These are phyloP conservation scores for Pollachius pollachius DNA, from an alignment of 2,113 vertebrate species.

Conservation along the genomic window DNA sequence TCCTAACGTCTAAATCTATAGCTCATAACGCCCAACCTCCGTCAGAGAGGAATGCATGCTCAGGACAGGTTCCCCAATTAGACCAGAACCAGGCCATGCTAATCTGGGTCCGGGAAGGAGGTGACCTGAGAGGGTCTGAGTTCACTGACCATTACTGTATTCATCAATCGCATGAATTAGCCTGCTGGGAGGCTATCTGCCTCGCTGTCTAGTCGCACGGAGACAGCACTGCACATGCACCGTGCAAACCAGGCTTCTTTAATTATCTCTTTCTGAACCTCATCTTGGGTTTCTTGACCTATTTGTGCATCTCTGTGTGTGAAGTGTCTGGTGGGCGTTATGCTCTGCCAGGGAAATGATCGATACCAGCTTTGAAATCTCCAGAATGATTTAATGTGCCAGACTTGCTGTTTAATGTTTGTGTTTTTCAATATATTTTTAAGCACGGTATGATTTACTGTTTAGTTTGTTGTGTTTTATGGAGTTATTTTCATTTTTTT, in stretches of 20 bases:
- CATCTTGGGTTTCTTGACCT: too few species aligned
- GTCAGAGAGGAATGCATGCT: not conserved
- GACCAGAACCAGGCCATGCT: constrained; percentile 35
- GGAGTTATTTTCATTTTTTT: not conserved
- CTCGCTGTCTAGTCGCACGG: constrained; percentile 36
- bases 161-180: constrained; percentile 73
- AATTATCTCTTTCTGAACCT: not conserved
- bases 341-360: too few species aligned
- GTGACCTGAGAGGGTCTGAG: constrained; percentile 50
- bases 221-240: constrained; percentile 10
- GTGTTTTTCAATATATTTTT: not conserved
- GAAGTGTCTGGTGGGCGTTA: too few species aligned
- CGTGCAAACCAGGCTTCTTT: constrained; percentile 4
- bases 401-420: too few species aligned
- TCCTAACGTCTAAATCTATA: not conserved
- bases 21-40: too few species aligned
- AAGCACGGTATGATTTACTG: not conserved
- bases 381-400: too few species aligned
- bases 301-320: too few species aligned
- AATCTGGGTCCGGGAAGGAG: constrained; percentile 22
- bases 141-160: constrained; percentile 70
- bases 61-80: constrained; percentile 51
- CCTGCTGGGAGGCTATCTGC: constrained; percentile 56
- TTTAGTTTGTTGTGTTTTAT: not conserved
- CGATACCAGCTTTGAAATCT: too few species aligned